phyloP scores from a whole-genome alignment of 2,888 invertebrate species.

The Ethmia dodecea region DNA sequence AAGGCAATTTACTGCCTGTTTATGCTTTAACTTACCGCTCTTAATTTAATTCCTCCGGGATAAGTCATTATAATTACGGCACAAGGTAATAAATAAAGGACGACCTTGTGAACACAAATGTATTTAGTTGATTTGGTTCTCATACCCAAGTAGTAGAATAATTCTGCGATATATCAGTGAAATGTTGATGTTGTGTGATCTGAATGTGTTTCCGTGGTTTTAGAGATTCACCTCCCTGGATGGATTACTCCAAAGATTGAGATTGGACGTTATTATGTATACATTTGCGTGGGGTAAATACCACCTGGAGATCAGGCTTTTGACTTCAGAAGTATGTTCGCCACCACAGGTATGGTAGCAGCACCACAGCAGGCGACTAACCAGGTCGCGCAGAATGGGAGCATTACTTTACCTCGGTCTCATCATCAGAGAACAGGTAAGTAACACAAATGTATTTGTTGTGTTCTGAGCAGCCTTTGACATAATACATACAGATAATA shows the following conservation, averaged over 20 bases:
- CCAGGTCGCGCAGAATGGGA: constrained; percentile 66
- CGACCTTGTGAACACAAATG: constrained; percentile 58
- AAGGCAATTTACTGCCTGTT: constrained; percentile 25
- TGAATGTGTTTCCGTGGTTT: constrained; percentile 6
- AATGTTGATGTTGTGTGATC: constrained; percentile 28
- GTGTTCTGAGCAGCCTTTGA: too few species aligned
- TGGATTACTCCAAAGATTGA: constrained; percentile 21
- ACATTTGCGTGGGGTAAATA: constrained; percentile 55
- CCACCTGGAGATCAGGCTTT: constrained; percentile 63
- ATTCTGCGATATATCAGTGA: constrained; percentile 16
- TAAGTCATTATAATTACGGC: too few species aligned
- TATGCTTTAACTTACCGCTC: too few species aligned
- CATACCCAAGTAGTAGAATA: constrained; percentile 36
- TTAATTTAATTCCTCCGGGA: too few species aligned
- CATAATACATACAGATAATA: too few species aligned
- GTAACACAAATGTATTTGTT: too few species aligned
- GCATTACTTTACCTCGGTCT: constrained; percentile 66
- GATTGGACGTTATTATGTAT: constrained; percentile 58
- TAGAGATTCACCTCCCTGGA: constrained; percentile 4
- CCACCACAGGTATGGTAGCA: constrained; percentile 65
- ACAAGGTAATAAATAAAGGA: too few species aligned
- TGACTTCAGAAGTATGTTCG: constrained; percentile 37
- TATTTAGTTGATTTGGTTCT: constrained; percentile 43
- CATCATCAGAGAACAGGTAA: constrained; percentile 71
- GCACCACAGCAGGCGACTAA: constrained; percentile 64